phyloP scores from a whole-genome alignment of 2,888 invertebrate species.

The Philopedon plagiatum region DNA sequence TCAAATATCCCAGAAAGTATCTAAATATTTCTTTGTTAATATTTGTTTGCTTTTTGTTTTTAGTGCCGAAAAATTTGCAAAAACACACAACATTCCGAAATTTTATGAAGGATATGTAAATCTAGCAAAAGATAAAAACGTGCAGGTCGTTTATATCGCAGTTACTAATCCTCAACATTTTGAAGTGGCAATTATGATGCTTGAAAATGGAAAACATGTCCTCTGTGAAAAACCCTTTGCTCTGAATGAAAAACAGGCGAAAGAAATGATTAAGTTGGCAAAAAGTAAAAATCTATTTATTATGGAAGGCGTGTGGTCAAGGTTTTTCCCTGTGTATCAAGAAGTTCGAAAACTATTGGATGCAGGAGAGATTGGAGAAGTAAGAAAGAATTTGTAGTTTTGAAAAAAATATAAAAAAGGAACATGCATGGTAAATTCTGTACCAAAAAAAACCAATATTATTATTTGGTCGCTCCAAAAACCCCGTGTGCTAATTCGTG shows the following conservation, averaged over 20 bases:
- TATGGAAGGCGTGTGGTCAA: constrained; percentile 93
- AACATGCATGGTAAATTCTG: no score
- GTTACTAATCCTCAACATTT: constrained; percentile 82
- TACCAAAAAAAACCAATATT: no score
- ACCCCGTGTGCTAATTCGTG: no score
- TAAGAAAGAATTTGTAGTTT: constrained; percentile 60
- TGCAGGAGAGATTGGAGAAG: constrained; percentile 78
- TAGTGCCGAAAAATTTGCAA: constrained; percentile 81
- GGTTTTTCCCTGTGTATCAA: constrained; percentile 85
- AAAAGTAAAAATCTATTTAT: constrained; percentile 79
- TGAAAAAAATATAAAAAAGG: no score
- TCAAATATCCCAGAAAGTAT: no score
- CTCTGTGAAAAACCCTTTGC: constrained; percentile 93
- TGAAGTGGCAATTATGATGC: constrained; percentile 78
- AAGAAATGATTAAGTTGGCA: constrained; percentile 65
- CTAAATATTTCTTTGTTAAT: not conserved
- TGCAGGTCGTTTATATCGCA: constrained; percentile 88
- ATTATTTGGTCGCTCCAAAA: no score
- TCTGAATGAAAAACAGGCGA: constrained; percentile 82
- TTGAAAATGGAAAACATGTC: constrained; percentile 88
- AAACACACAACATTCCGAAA: constrained; percentile 78
- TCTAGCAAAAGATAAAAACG: constrained; percentile 78
- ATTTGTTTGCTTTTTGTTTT: not conserved
- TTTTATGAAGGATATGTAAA: constrained; percentile 84
- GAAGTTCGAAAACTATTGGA: constrained; percentile 78